Conservation (phyloP, 1,140 invertebrate genomes). For the Brachionus rubens region DNA sequence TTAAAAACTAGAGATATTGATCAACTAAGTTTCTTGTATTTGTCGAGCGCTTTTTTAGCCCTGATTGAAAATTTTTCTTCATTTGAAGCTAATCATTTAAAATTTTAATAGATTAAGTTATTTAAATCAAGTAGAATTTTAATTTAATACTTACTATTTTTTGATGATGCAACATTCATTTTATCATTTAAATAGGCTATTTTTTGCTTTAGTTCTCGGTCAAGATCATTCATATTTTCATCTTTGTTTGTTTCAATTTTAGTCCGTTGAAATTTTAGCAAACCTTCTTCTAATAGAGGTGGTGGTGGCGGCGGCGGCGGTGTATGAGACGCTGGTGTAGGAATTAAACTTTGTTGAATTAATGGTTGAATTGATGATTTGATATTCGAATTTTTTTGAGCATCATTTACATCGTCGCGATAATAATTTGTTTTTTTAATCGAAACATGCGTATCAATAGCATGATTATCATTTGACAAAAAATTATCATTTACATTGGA, state of each 20-base stretch:
- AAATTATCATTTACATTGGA: not conserved
- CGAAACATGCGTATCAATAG: no score
- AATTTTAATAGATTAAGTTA: not conserved
- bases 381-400: no score
- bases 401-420: no score
- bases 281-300: not conserved
- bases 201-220: not conserved
- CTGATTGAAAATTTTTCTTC: conserved; percentile 3
- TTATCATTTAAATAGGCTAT: not conserved
- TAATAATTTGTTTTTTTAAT: no score
- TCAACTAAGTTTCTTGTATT: no score
- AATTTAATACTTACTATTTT: not conserved
- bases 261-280: not conserved
- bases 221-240: not conserved
- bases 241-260: not conserved
- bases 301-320: not conserved
- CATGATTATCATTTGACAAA: no score
- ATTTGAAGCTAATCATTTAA: no score
- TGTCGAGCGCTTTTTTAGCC: conserved; percentile 30
- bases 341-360: no score
- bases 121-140: not conserved
- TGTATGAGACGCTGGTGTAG: no score
- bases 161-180: not conserved
- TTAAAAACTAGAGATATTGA: no score
- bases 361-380: no score